Evolutionary conservation across 2,113 vertebrate species (phyloP).

Genomic region (Alces alces): DNA sequence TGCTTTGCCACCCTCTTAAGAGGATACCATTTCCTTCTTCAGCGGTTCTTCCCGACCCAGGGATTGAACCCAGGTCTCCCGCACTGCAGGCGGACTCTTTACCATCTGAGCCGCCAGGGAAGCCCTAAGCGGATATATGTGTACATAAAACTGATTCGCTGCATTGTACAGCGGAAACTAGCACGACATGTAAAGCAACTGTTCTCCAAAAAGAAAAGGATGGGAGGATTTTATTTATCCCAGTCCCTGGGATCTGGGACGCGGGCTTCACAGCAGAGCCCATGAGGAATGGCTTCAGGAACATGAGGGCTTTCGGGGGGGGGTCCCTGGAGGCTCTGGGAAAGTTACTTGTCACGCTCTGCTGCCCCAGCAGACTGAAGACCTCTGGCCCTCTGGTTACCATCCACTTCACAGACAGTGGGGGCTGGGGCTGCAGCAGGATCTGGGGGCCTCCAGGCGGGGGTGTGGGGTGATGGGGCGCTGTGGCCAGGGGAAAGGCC

Average conservation of each 20-base stretch:
- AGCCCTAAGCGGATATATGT: not conserved
- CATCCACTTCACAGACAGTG: rapidly evolving
- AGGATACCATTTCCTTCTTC: not conserved
- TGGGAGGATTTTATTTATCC: not conserved
- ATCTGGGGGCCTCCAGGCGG: not conserved
- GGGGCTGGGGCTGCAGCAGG: not conserved
- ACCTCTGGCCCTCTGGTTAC: not conserved
- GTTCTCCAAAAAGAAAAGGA: not conserved
- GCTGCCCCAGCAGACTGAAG: not conserved
- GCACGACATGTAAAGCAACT: not conserved
- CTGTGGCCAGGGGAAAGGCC: not conserved
- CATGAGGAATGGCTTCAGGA: not conserved
- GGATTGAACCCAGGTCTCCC: not conserved
- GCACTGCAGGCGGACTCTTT: not conserved
- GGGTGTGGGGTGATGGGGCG: rapidly evolving
- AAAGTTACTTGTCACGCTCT: rapidly evolving
- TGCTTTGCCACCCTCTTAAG: not conserved
- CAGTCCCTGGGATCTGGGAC: not conserved
- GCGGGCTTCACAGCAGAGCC: not conserved
- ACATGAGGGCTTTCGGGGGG: not conserved
- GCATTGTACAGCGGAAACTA: not conserved
- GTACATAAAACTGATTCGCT: not conserved
- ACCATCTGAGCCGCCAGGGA: not conserved
- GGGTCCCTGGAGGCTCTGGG: not conserved
- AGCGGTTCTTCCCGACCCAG: not conserved